Evolutionary conservation across 2,797 vertebrate species (phyloP), one percentile per base, ranked within the genome.

Genomic region (Hydrolagus colliei): DNA sequence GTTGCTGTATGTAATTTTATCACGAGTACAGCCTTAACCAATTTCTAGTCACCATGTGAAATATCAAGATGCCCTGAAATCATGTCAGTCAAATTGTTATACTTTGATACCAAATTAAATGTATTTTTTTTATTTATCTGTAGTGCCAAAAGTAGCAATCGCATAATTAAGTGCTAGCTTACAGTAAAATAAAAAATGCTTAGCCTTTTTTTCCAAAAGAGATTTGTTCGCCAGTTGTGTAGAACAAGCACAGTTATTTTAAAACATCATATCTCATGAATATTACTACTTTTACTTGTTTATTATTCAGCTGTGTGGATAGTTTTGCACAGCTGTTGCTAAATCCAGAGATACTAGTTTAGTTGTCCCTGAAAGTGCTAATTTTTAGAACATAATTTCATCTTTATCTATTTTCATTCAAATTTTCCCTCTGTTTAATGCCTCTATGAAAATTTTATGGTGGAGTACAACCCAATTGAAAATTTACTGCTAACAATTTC

Each of bases 351-450:
- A 63, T 22, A 65, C 35, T 84, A 84, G 5, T 84, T 3, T 68
- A 10, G 79, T 84, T 84, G 65, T 20, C 4, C 41, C 9, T 14
- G 68, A 67, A 12, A 71, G 75, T 77, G 75, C 18, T 77, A 77
- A 77, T 20, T 77, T 52, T 77, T 77, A 16, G 8, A 71, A 18
- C 5, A 20, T 77, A 41, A 20, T 77, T 59, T 61, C 75, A n/a
- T 59, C 41, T 12, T 80, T 41, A 9, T 20, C 65, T 84, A 68
- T 20, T 4, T 20, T 71, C 65, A 67, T 84, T 67, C 67, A 67
- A 12, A 80, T 82, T 84, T 52, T 68, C 32, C 63, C 32, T 71
- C 84, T 87, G 87, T 91, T 89, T 90, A 61, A 86, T 88, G 89
- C 90, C 88, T 35, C 18, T 20, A n/a, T 84, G 79, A 14, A 71